Evolutionary conservation across 2,113 vertebrate genomes (phyloP).

Genomic region (Chaetura pelagica): DNA sequence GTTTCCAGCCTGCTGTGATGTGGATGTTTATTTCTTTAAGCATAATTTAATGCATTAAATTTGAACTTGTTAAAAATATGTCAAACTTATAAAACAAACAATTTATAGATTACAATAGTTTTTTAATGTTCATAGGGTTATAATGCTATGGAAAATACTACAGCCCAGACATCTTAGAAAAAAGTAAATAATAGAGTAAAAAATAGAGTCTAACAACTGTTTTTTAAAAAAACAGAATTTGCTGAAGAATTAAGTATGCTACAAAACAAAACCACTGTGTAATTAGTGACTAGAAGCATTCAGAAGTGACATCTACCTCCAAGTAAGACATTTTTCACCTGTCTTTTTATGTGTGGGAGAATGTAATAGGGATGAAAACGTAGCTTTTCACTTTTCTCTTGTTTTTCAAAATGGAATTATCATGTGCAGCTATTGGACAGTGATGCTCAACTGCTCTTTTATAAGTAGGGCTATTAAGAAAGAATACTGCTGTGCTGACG

Average conservation of each 20-base stretch:
- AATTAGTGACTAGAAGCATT: constrained; percentile 36
- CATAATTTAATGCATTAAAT: background rate
- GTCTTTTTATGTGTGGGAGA: constrained; percentile 3
- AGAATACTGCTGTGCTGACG: background rate
- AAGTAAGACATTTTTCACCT: constrained; percentile 53
- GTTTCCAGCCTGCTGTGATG: background rate
- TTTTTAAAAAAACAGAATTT: background rate
- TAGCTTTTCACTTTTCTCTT: background rate
- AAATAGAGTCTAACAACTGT: background rate
- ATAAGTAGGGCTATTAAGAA: background rate
- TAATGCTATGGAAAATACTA: background rate
- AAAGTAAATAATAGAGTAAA: no score
- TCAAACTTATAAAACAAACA: background rate
- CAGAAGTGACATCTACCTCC: constrained; percentile 12
- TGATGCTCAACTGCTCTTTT: background rate
- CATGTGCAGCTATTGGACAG: background rate
- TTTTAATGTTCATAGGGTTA: background rate
- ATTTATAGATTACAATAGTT: background rate
- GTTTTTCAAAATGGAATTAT: background rate
- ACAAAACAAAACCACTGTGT: constrained; percentile 17
- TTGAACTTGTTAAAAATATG: background rate
- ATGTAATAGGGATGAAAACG: background rate
- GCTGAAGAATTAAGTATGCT: background rate
- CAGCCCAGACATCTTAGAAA: no score
- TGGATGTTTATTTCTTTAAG: background rate